Evolutionary conservation across 2,113 vertebrate genomes (phyloP), one percentile per base, ranked within the genome.

Genomic region (Notothenia rossii): DNA sequence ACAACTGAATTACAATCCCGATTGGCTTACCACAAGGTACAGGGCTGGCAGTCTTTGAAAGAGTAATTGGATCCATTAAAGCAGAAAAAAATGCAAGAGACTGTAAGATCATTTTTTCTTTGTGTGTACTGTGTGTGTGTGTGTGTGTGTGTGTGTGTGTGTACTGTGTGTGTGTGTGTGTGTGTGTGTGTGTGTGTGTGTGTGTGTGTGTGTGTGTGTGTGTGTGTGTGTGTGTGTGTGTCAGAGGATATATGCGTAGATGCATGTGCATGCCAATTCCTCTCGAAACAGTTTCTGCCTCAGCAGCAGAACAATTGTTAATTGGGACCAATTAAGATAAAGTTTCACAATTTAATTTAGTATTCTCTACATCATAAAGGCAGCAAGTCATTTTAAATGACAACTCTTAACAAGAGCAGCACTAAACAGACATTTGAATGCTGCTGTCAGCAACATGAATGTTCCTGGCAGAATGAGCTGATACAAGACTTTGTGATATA

Each of bases 1-100:
- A 89, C 89, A 89, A 92, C 83, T 54, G 84, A 89, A 95, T 95
- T 95, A 92, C 71, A 93, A 94, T 95, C 89, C 91, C 84, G 92
- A 92, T 91, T 87, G 91, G 88, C 85, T 84, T 67, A 74, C 83
- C 78, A 84, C 87, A 83, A 85, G 80, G 81, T 82, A 85, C 77
- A 61, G 82, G 67, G 80, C 72, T 88, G 82, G 85, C 81, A 83
- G 84, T 82, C 77, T 92, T 91, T 89, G 87, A 89, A 89, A 88
- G 86, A 89, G 87, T 95, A 94, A 95, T 94, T 93, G 89, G 90
- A 87, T 89, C 88, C 84, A 94, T 94, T 95, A 93, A 86, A 58
- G 75, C 75, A 75, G 66, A 73, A 45, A 80, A 73, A 88, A 53
- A 73, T 75, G 48, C 66, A 83, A 81, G 36, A 63, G 64, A 79